Conservation (phyloP, 2,113 vertebrate genomes). For the Oceanodroma tethys region DNA sequence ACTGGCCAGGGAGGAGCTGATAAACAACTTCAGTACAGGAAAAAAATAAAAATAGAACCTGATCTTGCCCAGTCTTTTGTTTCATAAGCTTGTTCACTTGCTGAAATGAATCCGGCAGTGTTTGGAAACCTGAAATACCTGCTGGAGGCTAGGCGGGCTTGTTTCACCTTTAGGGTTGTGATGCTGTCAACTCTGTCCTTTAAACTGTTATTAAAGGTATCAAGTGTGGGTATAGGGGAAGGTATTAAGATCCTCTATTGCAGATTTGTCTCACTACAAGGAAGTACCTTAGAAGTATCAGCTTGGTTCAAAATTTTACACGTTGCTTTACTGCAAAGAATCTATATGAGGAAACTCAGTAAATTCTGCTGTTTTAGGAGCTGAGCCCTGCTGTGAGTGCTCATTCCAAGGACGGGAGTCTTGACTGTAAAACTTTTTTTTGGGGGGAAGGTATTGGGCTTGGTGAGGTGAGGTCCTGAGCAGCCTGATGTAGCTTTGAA, state of each 20-base stretch:
- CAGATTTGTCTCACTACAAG: not conserved
- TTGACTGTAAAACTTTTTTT: not conserved
- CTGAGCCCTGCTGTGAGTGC: not conserved
- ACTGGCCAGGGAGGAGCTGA: not conserved
- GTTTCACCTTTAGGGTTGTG: not conserved
- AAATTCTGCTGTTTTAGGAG: not conserved
- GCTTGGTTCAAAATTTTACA: not conserved
- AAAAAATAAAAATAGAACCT: not conserved
- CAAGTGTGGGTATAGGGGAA: not conserved
- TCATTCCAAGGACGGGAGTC: not conserved
- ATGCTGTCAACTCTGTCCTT: not conserved
- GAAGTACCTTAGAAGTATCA: not conserved
- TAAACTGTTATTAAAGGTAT: not conserved
- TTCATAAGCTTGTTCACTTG: not conserved
- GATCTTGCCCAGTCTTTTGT: not conserved
- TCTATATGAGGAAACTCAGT: not conserved
- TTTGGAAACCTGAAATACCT: slow-evolving; percentile 47
- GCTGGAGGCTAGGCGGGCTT: not conserved
- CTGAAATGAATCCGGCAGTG: not conserved
- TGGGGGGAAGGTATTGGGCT: not conserved
- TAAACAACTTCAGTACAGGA: not conserved
- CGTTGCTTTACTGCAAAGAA: not conserved
- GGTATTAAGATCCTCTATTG: not conserved
- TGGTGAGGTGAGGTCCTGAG: not conserved
- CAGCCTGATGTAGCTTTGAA: not conserved